Evolutionary conservation across 2,113 vertebrate genomes (phyloP), one percentile per base, ranked within the genome.

Genomic region (Chrysemys picta): DNA sequence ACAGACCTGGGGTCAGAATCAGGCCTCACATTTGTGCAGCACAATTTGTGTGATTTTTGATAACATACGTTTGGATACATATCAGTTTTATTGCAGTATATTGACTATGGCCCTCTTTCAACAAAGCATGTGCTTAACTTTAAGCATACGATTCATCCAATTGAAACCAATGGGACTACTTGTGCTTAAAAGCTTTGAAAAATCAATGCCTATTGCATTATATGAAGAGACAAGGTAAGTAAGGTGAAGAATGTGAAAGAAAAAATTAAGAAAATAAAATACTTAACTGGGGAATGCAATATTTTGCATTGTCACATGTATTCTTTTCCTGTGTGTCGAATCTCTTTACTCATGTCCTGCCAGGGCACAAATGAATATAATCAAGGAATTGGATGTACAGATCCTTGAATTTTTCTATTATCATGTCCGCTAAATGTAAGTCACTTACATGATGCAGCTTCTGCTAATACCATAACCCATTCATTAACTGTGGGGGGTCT

Each of bases 401-500:
- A 86, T 11, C 42, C 16, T 87, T 87, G 12, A 53, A 13, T 83
- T 42, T 92, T 92, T 88, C 54, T 38, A 10, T 93, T 91, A 89
- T 78, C 80, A 85, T 85, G 65, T 88, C 2, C 2, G 90, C 87
- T 87, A 95, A 96, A 91, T 57, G 42, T 31, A 96, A 95, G 53
- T 50, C 49, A 3, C 38, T 89, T 87, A 79, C 27, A 65, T 85
- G 17, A 78, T 89, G 24, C 59, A 85, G 93, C 91, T 95, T 91
- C 59, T 94, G 22, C 76, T 97, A 94, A 93, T 93, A 84, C 1
- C 59, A 79, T 89, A 88, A 92, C 38, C 49, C 87, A 89, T 87
- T 95, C 45, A 85, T 96, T 95, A 95, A 85, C 95, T 35, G 11
- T 91, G 56, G 95, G 97, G 94, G 91, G 94, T 95, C 94, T 96